Base-by-base conservation (phyloP, 2,888 invertebrate species). In the Leucania comma region DNA sequence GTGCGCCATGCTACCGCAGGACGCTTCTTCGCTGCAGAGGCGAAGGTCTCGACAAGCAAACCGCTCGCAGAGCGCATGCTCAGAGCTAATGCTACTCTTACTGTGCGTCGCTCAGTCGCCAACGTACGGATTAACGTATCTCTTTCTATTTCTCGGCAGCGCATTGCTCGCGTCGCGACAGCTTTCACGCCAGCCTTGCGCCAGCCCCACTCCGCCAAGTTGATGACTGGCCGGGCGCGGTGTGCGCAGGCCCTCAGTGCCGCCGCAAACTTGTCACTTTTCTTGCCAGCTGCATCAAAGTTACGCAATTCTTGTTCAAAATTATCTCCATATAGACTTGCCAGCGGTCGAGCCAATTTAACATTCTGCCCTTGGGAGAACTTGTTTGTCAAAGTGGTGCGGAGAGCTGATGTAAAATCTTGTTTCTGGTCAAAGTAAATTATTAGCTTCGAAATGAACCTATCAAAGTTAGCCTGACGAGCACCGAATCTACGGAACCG, bases 361-460 rank as follows among this genome's bases (percentile, higher is more conserved):
- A 63, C 58, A 9, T 78, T 8, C 20, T 68, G 46, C n/a, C 42
- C 57, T 22, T 77, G 22, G 8, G 5, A 1, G 2, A 77, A 51
- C 17, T 62, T 75, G n/a, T 72, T 59, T n/a, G 65, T 75, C 60
- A 82, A 53, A 24, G 71, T 69, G 24, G 17, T 35, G 9, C 85
- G 72, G 62, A 90, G 85, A 9, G 75, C 68, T 9, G 82, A 81
- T 4, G 89, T 88, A 12, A 94, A 80, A 22, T 91, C 93, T 3
- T 85, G 75, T 0, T 84, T 50, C 80, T 93, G 93, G 20, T 78
- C 77, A 72, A 93, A 94, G 74, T 92, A 94, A 58, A 93, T 50
- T 3, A 80, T 70, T 17, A 93, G 63, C 59, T 89, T 89, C 8
- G 83, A 84, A 0, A 91, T 70, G 75, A 92, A 94, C 3, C 73